Base-by-base conservation (phyloP, 2,888 invertebrate species). In the Minunthozetes semirufus region DNA sequence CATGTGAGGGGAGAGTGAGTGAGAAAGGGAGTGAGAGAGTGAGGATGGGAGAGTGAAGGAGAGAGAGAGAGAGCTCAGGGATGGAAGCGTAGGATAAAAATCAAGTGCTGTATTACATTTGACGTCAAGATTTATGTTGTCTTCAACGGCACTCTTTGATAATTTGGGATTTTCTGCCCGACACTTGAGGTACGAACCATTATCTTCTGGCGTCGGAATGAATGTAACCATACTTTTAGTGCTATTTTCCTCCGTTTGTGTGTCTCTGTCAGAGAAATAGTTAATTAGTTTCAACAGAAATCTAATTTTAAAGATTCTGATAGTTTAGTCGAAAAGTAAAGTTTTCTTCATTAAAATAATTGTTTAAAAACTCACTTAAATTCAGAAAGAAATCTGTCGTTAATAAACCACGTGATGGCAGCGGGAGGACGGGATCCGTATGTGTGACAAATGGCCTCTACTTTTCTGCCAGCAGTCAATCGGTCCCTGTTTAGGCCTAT, bases 401-500 rank as follows among this genome's bases (percentile, higher is more conserved):
- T 29, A 38, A 75, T 72, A n/a, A 63, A 70, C 76, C 76, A 76
- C 27, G 29, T 42, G 13, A 76, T 48, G n/a, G 53, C 72, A 27
- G 76, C 75, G 33, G 76, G 61, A 17, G 76, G 76, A 50, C 75
- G 50, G 15, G 76, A 76, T n/a, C 76, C 76, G 27, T 22, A 72
- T 9, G 76, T 75, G 19, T 63, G 72, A 75, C 76, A 76, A 13
- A 73, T 75, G 15, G 72, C 59, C 25, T 70, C 42, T 5, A 70
- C 25, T 50, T 53, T 72, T 42, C 59, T 72, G 25, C 76, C 76
- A 61, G 53, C 73, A 9, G 42, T 72, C 56, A 75, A 19, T 13
- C 66, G 59, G 19, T 72, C 59, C 17, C 53, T 66, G n/a, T 71
- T 56, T 9, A 75, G 27, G 56, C 53, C 71, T 17, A 75, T 71